Conservation (phyloP, 2,797 vertebrate genomes). For the Rostrhamus sociabilis region DNA sequence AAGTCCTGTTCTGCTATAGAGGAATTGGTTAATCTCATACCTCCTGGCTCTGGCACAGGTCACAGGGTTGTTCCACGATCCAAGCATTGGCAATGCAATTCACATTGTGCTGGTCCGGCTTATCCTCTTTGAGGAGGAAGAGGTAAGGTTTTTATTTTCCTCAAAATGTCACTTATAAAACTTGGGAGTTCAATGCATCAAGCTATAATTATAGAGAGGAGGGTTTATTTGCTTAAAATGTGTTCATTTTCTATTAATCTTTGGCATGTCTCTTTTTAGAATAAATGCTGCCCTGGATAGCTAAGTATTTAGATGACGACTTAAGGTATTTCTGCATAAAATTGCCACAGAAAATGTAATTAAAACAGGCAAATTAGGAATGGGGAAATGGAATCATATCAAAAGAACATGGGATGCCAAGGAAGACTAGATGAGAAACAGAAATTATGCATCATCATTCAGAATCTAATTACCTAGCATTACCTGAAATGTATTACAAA, state of each 20-base stretch:
- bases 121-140: conserved; percentile 92
- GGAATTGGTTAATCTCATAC: conserved; percentile 27
- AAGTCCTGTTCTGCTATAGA: neutral
- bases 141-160: conserved; percentile 78
- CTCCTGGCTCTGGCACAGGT: conserved; percentile 80
- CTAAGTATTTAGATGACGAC: neutral
- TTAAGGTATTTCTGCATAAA: neutral
- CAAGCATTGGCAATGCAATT: conserved; percentile 95
- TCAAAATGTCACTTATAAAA: neutral
- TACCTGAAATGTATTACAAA: neutral
- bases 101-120: conserved; percentile 94
- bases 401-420: neutral
- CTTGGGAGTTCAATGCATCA: neutral
- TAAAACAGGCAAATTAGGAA: neutral
- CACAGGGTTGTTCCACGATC: conserved; percentile 92
- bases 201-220: neutral
- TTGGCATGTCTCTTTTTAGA: neutral
- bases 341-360: neutral
- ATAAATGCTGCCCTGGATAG: neutral
- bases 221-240: neutral
- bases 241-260: neutral
- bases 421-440: neutral
- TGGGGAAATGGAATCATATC: neutral
- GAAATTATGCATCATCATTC: neutral
- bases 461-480: neutral